Base-by-base conservation (phyloP, 2,797 vertebrate species). In the Chrosomus eos region DNA sequence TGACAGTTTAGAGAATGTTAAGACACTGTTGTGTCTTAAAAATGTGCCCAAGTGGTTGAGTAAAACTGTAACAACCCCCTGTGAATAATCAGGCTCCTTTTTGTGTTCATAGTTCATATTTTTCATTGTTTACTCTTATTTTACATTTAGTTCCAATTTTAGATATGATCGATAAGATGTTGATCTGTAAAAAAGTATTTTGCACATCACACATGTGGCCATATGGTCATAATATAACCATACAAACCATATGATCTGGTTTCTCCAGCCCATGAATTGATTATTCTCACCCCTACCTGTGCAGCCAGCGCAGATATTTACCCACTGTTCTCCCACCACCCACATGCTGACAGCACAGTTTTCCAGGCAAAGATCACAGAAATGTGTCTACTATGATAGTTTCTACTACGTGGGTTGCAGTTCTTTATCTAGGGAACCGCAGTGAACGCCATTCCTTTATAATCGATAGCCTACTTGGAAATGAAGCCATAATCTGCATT, bases 361-460 rank as follows among this genome's bases (percentile, higher is more conserved):
- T 77, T 77, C 2, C 21, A 60, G 33, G 7, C 53, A 58, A 77
- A 77, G 74, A 19, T 60, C 74, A 19, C 33, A 77, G 23, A 77
- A 77, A 60, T 77, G 7, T 77, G 74, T 19, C 33, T 60, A 9
- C 72, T 36, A 14, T 58, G 33, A 60, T 60, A 4, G 10, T 77
- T 60, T 40, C 13, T 10, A 60, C 33, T 55, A 5, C 40, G 23
- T 76, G 11, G 13, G 14, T 60, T 60, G 51, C 23, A 71, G 23
- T 26, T 18, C 13, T 40, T 58, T 60, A 38, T 58, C 31, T 19
- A 26, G 1, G 11, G 51, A 38, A 76, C 3, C 0, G 3, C 11
- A 58, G n/a, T 38, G 13, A 55, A 38, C 2, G 2, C 33, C 53
- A 38, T 58, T 38, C 18, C 9, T 10, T 28, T 51, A 26, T 72